Conservation (phyloP, 2,888 invertebrate species). For the Unio delphinus region DNA sequence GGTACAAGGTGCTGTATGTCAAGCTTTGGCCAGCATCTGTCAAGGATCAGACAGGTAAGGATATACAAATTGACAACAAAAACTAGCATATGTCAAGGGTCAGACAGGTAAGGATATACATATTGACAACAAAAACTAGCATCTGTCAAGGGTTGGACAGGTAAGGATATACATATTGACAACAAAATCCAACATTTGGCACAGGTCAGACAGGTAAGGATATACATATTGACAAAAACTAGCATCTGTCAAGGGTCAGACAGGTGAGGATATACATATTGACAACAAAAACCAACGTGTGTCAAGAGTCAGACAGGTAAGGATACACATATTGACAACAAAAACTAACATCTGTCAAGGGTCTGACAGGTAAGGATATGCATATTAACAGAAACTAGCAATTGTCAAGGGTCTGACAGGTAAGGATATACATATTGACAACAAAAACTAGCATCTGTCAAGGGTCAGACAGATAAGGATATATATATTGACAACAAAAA, state of each 20-base stretch:
- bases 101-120: slow-evolving; percentile 14
- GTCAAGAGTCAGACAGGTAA: slow-evolving; percentile 26
- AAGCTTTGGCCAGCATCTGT: slow-evolving; percentile 28
- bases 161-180: slow-evolving; percentile 6
- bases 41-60: slow-evolving; percentile 20
- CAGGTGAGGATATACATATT: slow-evolving; percentile 8
- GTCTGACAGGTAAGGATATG: too few relatives aligned
- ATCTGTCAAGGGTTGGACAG: slow-evolving; percentile 28
- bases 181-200: slow-evolving; percentile 14
- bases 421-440: too few relatives aligned
- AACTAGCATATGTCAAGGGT: slow-evolving; percentile 22
- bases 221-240: slow-evolving; percentile 1
- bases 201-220: slow-evolving; percentile 19
- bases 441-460: slow-evolving; percentile 17
- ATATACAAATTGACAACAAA: not conserved
- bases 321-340: too few relatives aligned
- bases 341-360: too few relatives aligned
- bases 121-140: not conserved
- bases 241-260: slow-evolving; percentile 26
- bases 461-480: slow-evolving; percentile 18
- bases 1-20: slow-evolving; percentile 33
- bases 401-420: too few relatives aligned
- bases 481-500: not conserved
- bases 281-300: slow-evolving; percentile 10
- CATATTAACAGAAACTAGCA: too few relatives aligned